Conservation (phyloP, 2,888 invertebrate genomes). For the Petrophora chlorosata region DNA sequence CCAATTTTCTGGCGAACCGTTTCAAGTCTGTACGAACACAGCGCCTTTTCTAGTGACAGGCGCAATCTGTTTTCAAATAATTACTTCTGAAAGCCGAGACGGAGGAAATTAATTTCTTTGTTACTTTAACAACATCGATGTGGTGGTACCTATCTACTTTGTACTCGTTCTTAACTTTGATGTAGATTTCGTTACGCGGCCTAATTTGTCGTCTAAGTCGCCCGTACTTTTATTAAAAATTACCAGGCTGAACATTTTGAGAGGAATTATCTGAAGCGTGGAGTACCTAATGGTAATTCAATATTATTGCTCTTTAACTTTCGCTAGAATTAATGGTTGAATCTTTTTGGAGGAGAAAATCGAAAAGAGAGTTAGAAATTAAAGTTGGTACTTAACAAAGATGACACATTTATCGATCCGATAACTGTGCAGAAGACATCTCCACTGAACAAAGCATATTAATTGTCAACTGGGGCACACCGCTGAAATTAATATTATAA, state of each 20-base stretch:
- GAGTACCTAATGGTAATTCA: background rate
- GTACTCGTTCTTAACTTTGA: slow-evolving; percentile 33
- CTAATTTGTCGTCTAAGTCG: slow-evolving; percentile 27
- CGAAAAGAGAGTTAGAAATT: too few species aligned
- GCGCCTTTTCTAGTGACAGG: slow-evolving; percentile 63
- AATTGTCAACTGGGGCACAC: background rate
- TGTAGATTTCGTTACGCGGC: slow-evolving; percentile 24
- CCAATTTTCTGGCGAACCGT: slow-evolving; percentile 8
- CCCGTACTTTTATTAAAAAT: slow-evolving; percentile 13
- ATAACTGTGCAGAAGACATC: slow-evolving; percentile 3
- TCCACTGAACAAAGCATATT: slow-evolving; percentile 6
- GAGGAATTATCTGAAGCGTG: background rate
- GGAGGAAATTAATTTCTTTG: slow-evolving; percentile 75
- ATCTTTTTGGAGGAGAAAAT: too few species aligned
- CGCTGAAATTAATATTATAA: slow-evolving; percentile 11
- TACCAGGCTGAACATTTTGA: slow-evolving; percentile 1
- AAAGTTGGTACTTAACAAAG: too few species aligned
- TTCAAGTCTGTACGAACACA: slow-evolving; percentile 50
- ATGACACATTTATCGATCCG: too few species aligned
- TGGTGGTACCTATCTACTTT: slow-evolving; percentile 40
- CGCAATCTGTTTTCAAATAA: slow-evolving; percentile 79
- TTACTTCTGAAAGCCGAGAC: slow-evolving; percentile 76
- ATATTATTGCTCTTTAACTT: background rate
- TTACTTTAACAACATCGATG: slow-evolving; percentile 63
- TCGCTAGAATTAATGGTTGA: too few species aligned